A percentile compares a stretch with the other conserved stretches of the same genome.
Evolutionary conservation across 2,888 invertebrate species (phyloP).

Genomic region (Cheilosia urbana): DNA sequence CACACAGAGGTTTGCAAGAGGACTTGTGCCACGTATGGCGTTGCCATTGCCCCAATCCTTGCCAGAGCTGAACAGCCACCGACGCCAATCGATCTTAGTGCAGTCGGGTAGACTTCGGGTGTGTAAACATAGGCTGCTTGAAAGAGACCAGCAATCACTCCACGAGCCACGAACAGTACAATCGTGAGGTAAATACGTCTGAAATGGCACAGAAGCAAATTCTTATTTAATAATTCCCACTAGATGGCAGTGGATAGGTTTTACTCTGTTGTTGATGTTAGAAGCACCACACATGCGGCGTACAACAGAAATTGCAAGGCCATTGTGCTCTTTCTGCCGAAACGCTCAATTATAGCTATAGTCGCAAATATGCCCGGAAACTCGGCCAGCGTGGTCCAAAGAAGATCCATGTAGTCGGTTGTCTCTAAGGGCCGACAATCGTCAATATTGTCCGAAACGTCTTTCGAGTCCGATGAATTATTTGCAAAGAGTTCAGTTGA

Average conservation of each 20-base stretch:
- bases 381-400: slow-evolving; percentile 97
- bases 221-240: not conserved
- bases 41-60: slow-evolving; percentile 95
- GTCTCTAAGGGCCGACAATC: slow-evolving; percentile 90
- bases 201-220: slow-evolving; percentile 83
- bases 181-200: slow-evolving; percentile 91
- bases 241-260: not conserved
- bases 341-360: slow-evolving; percentile 94
- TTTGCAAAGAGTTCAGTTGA: slow-evolving; percentile 93
- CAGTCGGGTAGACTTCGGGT: slow-evolving; percentile 97
- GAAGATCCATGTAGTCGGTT: slow-evolving; percentile 94
- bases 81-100: slow-evolving; percentile 94
- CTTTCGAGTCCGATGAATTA: slow-evolving; percentile 76
- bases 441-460: slow-evolving; percentile 82
- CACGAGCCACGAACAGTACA: slow-evolving; percentile 93
- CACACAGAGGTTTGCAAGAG: slow-evolving; percentile 86
- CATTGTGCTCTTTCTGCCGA: slow-evolving; percentile 96
- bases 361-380: slow-evolving; percentile 96
- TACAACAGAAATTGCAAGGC: slow-evolving; percentile 95
- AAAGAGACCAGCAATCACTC: slow-evolving; percentile 96
- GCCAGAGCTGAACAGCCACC: slow-evolving; percentile 96
- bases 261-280: slow-evolving; percentile 89
- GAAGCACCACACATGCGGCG: slow-evolving; percentile 89
- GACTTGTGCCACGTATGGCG: slow-evolving; percentile 97
- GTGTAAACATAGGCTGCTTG: slow-evolving; percentile 98